A percentile compares a stretch with the other conserved stretches of the same genome.
Conservation (phyloP, 2,888 invertebrate genomes). For the Diaperis boleti region DNA sequence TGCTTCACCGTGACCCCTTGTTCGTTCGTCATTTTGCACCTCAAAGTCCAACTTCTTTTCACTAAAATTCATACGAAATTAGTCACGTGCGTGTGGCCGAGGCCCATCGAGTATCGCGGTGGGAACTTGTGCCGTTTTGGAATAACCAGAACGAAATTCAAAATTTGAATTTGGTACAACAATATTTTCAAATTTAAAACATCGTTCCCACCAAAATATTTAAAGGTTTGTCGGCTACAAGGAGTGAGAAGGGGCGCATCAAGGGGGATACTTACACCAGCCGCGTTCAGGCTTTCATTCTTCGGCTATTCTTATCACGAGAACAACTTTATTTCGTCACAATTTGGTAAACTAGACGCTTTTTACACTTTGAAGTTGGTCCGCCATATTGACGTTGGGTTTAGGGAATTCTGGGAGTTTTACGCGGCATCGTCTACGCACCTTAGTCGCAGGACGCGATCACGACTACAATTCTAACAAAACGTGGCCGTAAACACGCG, state of each 20-base stretch:
- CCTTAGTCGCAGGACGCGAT: conserved; percentile 22
- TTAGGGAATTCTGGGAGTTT: conserved; percentile 40
- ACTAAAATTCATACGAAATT: conserved; percentile 62
- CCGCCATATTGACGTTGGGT: conserved; percentile 80
- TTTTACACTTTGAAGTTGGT: conserved; percentile 79
- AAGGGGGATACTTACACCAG: conserved; percentile 37
- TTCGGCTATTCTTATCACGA: conserved; percentile 35
- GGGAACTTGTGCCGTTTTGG: neutral
- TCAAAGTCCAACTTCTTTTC: too few relatives aligned
- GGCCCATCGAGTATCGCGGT: neutral
- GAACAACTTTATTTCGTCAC: conserved; percentile 56
- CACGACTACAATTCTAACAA: too few relatives aligned
- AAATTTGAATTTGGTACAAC: conserved; percentile 64
- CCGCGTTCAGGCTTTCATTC: conserved; percentile 41
- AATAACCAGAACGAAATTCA: conserved; percentile 27
- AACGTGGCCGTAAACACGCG: too few relatives aligned
- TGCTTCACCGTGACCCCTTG: conserved; percentile 66
- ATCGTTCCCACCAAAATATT: conserved; percentile 52
- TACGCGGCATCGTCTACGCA: conserved; percentile 33
- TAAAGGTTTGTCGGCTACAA: conserved; percentile 9
- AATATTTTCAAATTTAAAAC: conserved; percentile 65
- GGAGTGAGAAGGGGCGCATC: neutral
- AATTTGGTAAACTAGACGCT: conserved; percentile 38
- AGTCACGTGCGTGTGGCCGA: neutral
- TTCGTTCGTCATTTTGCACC: conserved; percentile 65